Percentiles rank a stretch among this genome's conserved stretches.
Conservation (phyloP, 2,888 invertebrate species). For the Oligia latruncula region DNA sequence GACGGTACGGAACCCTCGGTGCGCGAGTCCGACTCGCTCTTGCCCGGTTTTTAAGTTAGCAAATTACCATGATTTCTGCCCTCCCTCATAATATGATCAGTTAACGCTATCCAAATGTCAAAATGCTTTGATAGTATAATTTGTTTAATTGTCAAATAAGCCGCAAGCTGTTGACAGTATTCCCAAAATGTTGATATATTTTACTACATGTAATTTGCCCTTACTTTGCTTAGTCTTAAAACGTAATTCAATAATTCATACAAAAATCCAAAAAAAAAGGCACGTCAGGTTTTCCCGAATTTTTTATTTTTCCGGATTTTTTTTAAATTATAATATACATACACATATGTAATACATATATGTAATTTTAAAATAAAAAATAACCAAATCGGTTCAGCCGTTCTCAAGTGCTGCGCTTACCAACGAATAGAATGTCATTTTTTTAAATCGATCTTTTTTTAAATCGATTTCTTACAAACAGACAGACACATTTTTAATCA, state of each 20-base stretch:
- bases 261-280: too few species aligned
- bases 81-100: conserved; percentile 62
- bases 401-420: not conserved
- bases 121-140: conserved; percentile 68
- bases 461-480: not conserved
- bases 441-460: too few species aligned
- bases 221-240: not conserved
- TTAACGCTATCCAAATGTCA: conserved; percentile 66
- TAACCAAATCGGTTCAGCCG: too few species aligned
- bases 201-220: not conserved
- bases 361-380: not conserved
- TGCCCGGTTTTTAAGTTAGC: not conserved
- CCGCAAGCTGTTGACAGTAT: conserved; percentile 66
- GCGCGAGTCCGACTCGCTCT: too few species aligned
- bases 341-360: too few species aligned
- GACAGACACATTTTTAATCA: not conserved
- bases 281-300: too few species aligned
- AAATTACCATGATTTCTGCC: conserved; percentile 5
- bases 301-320: too few species aligned
- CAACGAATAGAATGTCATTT: too few species aligned
- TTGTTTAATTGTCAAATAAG: conserved; percentile 72
- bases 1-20: too few species aligned
- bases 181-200: conserved; percentile 25
- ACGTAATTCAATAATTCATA: not conserved
- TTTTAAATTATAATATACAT: too few species aligned